These are phyloP conservation scores for Congeria kusceri DNA, from an alignment of 2,888 invertebrate genomes.

Conservation along the genomic window DNA sequence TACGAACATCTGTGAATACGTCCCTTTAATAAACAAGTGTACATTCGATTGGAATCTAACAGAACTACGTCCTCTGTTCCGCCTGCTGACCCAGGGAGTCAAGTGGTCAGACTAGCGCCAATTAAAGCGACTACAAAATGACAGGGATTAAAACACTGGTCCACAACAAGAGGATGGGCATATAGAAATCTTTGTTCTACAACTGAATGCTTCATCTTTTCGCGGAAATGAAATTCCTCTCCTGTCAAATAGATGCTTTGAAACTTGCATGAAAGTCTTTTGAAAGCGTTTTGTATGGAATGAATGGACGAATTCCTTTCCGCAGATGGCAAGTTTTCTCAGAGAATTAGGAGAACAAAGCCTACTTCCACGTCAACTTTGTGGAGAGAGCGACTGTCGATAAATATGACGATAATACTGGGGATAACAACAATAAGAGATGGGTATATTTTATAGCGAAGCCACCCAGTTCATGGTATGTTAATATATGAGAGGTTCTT, in stretches of 20 bases:
- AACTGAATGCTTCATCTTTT: constrained; percentile 60
- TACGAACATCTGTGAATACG: too few species aligned
- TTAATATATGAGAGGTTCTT: too few species aligned
- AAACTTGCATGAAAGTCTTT: constrained; percentile 47
- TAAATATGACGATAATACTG: too few species aligned
- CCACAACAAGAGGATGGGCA: constrained; percentile 38
- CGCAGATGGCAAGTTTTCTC: neutral
- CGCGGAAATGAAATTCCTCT: constrained; percentile 66
- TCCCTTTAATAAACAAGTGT: too few species aligned
- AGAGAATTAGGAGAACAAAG: neutral
- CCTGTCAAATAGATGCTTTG: constrained; percentile 58
- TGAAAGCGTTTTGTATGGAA: constrained; percentile 47
- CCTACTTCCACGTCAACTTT: neutral
- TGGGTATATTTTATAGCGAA: too few species aligned
- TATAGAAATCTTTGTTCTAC: constrained; percentile 55
- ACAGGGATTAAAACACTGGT: constrained; percentile 51
- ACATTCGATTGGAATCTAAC: too few species aligned
- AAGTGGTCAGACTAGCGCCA: constrained; percentile 53
- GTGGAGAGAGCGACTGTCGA: neutral
- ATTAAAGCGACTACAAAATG: constrained; percentile 60
- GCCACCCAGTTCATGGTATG: too few species aligned
- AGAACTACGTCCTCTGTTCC: too few species aligned
- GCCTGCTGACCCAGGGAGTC: constrained; percentile 4
- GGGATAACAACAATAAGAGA: too few species aligned
- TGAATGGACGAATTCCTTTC: neutral